Evolutionary conservation across 2,113 vertebrate genomes (phyloP), one percentile per base, ranked within the genome.

Genomic region (Zosterops borbonicus): DNA sequence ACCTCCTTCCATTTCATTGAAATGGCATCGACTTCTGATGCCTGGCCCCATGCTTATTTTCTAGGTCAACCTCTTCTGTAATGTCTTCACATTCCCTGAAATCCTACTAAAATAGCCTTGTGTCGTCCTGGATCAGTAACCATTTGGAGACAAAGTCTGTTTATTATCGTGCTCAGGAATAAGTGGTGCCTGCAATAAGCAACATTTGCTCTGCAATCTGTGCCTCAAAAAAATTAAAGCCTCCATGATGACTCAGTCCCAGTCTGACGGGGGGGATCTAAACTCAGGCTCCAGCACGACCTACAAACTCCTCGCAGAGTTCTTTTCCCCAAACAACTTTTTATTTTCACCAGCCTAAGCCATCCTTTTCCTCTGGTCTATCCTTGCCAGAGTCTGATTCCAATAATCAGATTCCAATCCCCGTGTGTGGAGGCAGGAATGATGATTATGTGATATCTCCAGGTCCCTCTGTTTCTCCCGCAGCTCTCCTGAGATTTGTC

Each of bases 171-270:
- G 94, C 95, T 94, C 92, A 64, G 94, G 94, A 93, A 83, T 83
- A 93, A 95, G 94, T 93, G 89, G 86, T 93, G 95, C 95, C 92
- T 95, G 94, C 95, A 96, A 95, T 92, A 96, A 96, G 96, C 96
- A 97, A 94, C 96, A 96, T 97, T 97, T 97, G 96, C 95, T 96
- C 86, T 87, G 95, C 96, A 97, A 97, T 97, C 95, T 97, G 96
- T 97, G 96, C 95, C 94, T 96, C 92, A 74, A 70, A 70, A 70
- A 44, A 96, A 87, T 81, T n/a, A 87, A 95, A 96, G 83, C 52
- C 91, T 96, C 83, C 2, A 2, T 60, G 91, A 89, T 96, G 96
- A 93, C 69, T 97, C 95, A 94, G 88, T 95, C 76, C 94, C 73
- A 31, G 84, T 59, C 80, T 92, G 91, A 52, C 86, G 83, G 42